These are phyloP conservation scores for Neotoxoptera formosana DNA, from an alignment of 1,140 invertebrate species.

Conservation along the genomic window DNA sequence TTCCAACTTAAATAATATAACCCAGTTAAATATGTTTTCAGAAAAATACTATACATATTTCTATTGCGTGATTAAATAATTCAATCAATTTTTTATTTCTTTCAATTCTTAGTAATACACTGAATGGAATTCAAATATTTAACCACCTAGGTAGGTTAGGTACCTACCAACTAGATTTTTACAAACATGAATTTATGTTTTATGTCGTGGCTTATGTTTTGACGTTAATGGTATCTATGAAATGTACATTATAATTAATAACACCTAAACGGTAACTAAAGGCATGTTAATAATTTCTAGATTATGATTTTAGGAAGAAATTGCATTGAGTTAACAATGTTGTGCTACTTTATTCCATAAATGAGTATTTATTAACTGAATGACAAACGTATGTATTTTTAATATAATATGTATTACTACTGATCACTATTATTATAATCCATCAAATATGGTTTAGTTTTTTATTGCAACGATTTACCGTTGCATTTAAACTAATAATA, in stretches of 20 bases:
- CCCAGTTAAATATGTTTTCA: background rate
- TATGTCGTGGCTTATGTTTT: background rate
- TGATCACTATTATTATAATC: too few relatives aligned
- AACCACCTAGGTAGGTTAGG: background rate
- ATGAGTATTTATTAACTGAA: background rate
- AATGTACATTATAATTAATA: background rate
- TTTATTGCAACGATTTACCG: too few relatives aligned
- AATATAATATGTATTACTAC: background rate
- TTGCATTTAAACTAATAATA: background rate
- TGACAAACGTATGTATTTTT: background rate
- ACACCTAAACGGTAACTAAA: background rate
- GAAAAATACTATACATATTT: background rate
- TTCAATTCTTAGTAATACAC: background rate
- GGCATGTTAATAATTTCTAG: background rate
- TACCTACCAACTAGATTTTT: background rate
- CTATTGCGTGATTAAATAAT: background rate
- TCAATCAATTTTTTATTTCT: background rate
- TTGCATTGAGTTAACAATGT: background rate
- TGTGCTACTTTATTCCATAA: background rate
- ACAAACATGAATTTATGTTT: background rate
- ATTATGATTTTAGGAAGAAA: background rate
- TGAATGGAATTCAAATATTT: background rate
- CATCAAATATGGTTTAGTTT: too few relatives aligned
- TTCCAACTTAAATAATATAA: background rate
- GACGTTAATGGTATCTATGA: background rate